Percentiles rank a stretch among this genome's conserved stretches.
These are phyloP conservation scores for Xiphydria camelus DNA, from an alignment of 2,888 invertebrate genomes.

Conservation along the genomic window DNA sequence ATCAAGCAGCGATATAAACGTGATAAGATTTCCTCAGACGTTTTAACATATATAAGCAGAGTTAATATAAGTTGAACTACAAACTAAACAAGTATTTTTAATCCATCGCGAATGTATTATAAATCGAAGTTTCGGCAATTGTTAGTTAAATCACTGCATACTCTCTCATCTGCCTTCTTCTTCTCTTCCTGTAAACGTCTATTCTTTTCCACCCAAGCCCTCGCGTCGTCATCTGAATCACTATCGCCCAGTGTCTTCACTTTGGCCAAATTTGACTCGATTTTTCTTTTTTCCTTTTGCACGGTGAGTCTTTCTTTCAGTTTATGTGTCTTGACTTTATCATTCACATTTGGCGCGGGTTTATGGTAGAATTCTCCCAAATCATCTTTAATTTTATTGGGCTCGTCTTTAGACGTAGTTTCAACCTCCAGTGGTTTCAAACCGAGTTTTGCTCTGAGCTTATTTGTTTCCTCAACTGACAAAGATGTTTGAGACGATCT, in stretches of 20 bases:
- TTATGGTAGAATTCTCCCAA: constrained; percentile 85
- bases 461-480: constrained; percentile 85
- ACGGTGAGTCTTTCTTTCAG: constrained; percentile 77
- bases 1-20: neutral
- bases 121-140: constrained; percentile 7
- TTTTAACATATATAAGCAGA: too few relatives aligned
- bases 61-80: neutral
- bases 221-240: constrained; percentile 74
- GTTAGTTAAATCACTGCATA: constrained; percentile 58
- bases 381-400: constrained; percentile 59
- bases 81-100: neutral
- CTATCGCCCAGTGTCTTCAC: constrained; percentile 70
- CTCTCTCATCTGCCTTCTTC: constrained; percentile 81
- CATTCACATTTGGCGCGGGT: constrained; percentile 75
- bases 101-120: neutral
- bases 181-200: constrained; percentile 78
- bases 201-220: constrained; percentile 82
- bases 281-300: constrained; percentile 76
- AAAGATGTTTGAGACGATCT: constrained; percentile 63
- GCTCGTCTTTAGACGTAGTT: constrained; percentile 41
- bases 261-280: constrained; percentile 70
- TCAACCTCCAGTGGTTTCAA: constrained; percentile 85
- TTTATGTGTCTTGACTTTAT: constrained; percentile 78
- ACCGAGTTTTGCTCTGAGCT: constrained; percentile 88
- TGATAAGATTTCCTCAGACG: too few relatives aligned